Percentiles rank a stretch among this genome's conserved stretches.
These are phyloP conservation scores for Stegostoma tigrinum DNA, from an alignment of 2,113 vertebrate species.

Conservation along the genomic window DNA sequence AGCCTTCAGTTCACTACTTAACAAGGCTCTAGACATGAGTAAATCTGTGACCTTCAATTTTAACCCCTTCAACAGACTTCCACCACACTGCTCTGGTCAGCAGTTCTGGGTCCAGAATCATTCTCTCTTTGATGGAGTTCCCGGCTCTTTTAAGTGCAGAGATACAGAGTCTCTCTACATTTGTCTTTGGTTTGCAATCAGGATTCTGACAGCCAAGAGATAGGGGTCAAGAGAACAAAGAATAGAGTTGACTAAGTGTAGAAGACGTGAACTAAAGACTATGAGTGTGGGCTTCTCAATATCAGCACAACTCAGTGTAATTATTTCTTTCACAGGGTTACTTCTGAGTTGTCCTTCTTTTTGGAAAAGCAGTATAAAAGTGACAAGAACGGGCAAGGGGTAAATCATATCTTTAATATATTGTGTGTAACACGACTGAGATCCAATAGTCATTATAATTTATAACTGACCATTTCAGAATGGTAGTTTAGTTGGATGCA, in stretches of 20 bases:
- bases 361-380: neutral
- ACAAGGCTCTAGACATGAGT: neutral
- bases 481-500: neutral
- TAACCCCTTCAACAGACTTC: neutral
- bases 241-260: neutral
- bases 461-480: neutral
- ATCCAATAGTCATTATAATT: neutral
- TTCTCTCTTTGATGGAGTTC: neutral
- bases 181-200: constrained; percentile 3
- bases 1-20: neutral
- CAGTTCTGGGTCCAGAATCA: neutral
- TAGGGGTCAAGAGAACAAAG: neutral
- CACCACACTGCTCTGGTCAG: neutral
- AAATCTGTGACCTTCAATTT: neutral
- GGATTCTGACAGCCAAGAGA: neutral
- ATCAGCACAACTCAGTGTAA: neutral
- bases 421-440: neutral
- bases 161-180: neutral
- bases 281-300: neutral
- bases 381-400: neutral
- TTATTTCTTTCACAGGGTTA: neutral
- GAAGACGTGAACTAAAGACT: neutral
- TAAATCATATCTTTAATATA: neutral
- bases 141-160: neutral
- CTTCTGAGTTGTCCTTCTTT: neutral